Percentiles rank a stretch among this genome's conserved stretches.
Evolutionary conservation across 2,888 invertebrate genomes (phyloP).

Genomic region (Melitaea athalia): DNA sequence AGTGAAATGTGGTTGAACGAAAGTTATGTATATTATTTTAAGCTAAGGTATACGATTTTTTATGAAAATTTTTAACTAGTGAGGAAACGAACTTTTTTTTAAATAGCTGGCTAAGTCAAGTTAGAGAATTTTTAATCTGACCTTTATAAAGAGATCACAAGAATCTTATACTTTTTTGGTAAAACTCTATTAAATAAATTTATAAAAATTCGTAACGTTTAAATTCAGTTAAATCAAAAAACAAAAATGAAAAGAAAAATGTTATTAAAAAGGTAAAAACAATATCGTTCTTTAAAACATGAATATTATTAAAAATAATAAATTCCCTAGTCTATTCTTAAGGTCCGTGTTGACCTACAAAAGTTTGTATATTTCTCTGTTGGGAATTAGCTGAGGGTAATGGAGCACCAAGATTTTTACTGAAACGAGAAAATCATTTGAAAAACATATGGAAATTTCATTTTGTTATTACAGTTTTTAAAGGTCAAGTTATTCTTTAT

Average conservation of each 20-base stretch:
- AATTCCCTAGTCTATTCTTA: slow-evolving; percentile 31
- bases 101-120: no score
- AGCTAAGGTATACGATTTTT: no score
- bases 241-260: slow-evolving; percentile 11
- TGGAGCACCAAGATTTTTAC: slow-evolving; percentile 39
- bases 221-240: not conserved
- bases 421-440: slow-evolving; percentile 31
- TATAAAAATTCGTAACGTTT: not conserved
- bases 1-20: not conserved
- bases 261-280: slow-evolving; percentile 17
- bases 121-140: no score
- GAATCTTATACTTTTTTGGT: no score
- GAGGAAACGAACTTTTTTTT: no score
- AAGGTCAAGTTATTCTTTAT: not conserved
- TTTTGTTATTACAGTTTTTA: slow-evolving; percentile 11
- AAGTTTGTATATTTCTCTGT: slow-evolving; percentile 40
- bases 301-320: slow-evolving; percentile 31
- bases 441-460: slow-evolving; percentile 24
- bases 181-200: not conserved
- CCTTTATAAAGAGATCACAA: no score
- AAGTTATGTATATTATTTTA: no score
- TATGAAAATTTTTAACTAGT: no score
- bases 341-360: slow-evolving; percentile 40
- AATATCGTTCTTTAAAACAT: slow-evolving; percentile 24
- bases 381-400: slow-evolving; percentile 43